Evolutionary conservation across 2,113 vertebrate genomes (phyloP), one percentile per base, ranked within the genome.

Genomic region (Carlito syrichta): DNA sequence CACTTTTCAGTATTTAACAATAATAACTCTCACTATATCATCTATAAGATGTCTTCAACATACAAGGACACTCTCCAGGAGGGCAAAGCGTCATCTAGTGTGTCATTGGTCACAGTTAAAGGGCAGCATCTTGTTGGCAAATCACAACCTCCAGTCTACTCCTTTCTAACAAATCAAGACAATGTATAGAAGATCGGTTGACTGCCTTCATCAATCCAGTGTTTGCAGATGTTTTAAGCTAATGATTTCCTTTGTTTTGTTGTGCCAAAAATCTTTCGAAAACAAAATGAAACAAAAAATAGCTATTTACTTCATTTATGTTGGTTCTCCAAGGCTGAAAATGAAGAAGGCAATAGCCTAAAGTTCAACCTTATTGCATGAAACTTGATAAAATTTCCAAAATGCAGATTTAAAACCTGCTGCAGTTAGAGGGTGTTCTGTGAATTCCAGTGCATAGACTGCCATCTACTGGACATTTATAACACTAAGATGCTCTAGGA

Each of bases 381-480:
- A 89, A 94, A 89, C 20, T 63, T 56, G 30, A 92, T 48, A 40
- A 68, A 74, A 35, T 71, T 95, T 92, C 79, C 40, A 84, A 95
- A 94, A 89, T 66, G 40, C 12, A 45, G 73, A 35, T 83, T 69
- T 13, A 45, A 13, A 71, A 82, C 32, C 13, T n/a, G 7, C 20
- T 32, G 2, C 6, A 5, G 0, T 60, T 45, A 23, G 14, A 40
- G 2, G 1, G 5, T 25, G 8, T 13, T 45, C 63, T 77, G 27
- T 62, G 43, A 73, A 97, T 98, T 88, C 27, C 79, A 97, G 97
- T 89, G 97, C 97, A 81, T 95, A 97, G 97, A 95, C 94, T 98
- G 98, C 98, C 99, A 98, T 89, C 99, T 99, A 98, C 98, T 98
- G 99, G 98, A 25, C 16, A 91, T 69, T 56, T 52, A 23, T 48